Evolutionary conservation across 2,797 vertebrate genomes (phyloP).

Genomic region (Sylvia borin): DNA sequence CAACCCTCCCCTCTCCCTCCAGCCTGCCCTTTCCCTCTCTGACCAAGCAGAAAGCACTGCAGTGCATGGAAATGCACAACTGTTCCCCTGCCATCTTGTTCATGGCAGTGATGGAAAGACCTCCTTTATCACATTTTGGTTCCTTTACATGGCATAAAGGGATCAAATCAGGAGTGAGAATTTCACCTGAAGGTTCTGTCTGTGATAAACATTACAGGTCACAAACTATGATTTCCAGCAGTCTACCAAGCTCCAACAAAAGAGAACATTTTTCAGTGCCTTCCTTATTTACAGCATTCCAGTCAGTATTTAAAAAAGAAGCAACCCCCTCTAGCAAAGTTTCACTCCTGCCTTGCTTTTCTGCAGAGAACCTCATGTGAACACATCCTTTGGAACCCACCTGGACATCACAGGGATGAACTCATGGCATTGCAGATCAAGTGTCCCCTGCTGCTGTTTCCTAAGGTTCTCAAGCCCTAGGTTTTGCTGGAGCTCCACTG

Average conservation of each 20-base stretch:
- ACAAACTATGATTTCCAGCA: not conserved
- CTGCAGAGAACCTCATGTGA: not conserved
- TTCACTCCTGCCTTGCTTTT: not conserved
- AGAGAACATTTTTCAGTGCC: not conserved
- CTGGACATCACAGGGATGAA: not conserved
- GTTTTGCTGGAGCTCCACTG: not conserved
- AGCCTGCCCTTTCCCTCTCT: not conserved
- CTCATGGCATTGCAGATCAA: not conserved
- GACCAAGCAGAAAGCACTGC: not conserved
- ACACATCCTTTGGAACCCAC: not conserved
- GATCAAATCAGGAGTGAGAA: not conserved
- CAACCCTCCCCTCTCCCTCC: not conserved
- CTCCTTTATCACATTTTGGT: not conserved
- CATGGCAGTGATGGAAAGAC: not conserved
- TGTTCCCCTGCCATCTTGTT: rapidly evolving
- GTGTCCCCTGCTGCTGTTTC: not conserved
- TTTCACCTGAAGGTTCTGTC: not conserved
- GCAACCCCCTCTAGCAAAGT: not conserved
- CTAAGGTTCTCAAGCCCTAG: not conserved
- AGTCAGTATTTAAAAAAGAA: not conserved
- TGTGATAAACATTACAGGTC: not conserved
- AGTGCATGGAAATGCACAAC: not conserved
- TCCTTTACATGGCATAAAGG: not conserved
- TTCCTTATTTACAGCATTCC: not conserved
- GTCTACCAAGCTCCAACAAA: not conserved